These are phyloP conservation scores for Progne subis DNA, from an alignment of 2,113 vertebrate genomes.

Conservation along the genomic window DNA sequence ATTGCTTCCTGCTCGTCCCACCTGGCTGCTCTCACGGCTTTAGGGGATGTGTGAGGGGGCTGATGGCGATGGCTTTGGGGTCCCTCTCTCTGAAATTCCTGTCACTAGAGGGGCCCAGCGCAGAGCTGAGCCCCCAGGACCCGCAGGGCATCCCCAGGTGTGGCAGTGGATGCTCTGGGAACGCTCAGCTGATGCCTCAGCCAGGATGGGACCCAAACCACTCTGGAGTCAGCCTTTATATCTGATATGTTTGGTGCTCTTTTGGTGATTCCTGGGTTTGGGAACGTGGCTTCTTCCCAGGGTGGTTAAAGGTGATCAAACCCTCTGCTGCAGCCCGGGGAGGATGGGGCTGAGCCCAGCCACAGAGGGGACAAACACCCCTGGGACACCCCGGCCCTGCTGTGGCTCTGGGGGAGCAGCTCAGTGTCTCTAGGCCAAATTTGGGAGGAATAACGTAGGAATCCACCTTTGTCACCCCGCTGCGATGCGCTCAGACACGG, in stretches of 20 bases:
- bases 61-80: background rate
- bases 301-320: background rate
- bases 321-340: rapidly evolving
- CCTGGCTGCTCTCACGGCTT: background rate
- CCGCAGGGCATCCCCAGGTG: rapidly evolving
- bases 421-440: background rate
- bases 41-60: background rate
- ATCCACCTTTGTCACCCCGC: background rate
- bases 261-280: background rate
- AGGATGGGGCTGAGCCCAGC: background rate
- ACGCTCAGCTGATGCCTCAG: background rate
- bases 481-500: background rate
- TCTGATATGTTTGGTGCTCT: background rate
- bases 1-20: background rate
- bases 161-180: rapidly evolving
- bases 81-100: background rate
- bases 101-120: rapidly evolving
- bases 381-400: background rate
- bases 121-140: rapidly evolving
- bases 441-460: background rate
- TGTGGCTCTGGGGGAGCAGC: rapidly evolving
- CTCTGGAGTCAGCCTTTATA: rapidly evolving
- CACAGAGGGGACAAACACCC: background rate
- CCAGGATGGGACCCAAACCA: background rate
- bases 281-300: background rate